phyloP scores from a whole-genome alignment of 2,113 vertebrate genomes.

The Scophthalmus maximus region DNA sequence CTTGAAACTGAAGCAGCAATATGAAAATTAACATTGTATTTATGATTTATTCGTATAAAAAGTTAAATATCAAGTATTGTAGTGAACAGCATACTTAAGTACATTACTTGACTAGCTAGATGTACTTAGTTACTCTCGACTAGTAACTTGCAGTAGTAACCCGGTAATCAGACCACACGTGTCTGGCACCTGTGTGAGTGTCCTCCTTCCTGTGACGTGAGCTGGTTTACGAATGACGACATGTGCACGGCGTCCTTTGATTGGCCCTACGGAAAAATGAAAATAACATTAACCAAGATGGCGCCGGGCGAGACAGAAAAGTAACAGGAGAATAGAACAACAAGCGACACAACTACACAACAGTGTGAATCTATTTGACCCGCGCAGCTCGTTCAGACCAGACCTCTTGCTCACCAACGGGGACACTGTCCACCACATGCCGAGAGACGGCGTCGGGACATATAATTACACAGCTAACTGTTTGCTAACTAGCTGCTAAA shows the following conservation, averaged over 20 bases:
- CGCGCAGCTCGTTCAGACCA: background rate
- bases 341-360: conserved; percentile 51
- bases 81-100: no score
- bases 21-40: no score
- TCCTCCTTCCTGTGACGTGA: conserved; percentile 31
- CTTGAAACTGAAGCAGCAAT: no score
- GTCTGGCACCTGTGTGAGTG: background rate
- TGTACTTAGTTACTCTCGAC: background rate
- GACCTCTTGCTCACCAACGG: background rate
- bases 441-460: background rate
- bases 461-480: conserved; percentile 43
- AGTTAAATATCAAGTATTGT: no score
- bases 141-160: background rate
- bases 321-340: conserved; percentile 71
- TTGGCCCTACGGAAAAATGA: conserved; percentile 65
- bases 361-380: conserved; percentile 3
- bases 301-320: conserved; percentile 73
- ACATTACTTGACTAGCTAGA: background rate
- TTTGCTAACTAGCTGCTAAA: conserved; percentile 66
- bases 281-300: conserved; percentile 83
- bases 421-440: background rate
- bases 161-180: background rate
- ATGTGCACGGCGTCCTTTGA: conserved; percentile 20
- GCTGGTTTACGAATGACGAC: conserved; percentile 32
- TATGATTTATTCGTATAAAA: no score